phyloP scores from a whole-genome alignment of 2,113 vertebrate species.

The Seriola dumerili region DNA sequence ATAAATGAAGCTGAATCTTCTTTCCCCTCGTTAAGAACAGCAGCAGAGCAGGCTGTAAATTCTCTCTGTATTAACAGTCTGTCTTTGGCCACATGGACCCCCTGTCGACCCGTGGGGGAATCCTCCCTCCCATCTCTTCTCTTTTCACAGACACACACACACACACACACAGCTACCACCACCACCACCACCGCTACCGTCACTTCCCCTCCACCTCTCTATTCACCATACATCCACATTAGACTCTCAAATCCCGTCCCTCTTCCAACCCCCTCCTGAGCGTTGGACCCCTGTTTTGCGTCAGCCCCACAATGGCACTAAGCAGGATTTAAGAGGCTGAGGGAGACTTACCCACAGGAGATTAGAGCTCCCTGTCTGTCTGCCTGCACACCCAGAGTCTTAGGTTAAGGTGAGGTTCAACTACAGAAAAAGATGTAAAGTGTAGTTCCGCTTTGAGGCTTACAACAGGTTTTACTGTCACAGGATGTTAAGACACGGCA shows the following conservation, averaged over 20 bases:
- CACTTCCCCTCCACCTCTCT: slow-evolving; percentile 46
- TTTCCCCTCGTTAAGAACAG: slow-evolving; percentile 46
- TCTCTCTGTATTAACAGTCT: slow-evolving; percentile 70
- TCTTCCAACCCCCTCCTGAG: slow-evolving; percentile 47
- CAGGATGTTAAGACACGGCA: neutral
- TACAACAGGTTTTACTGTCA: slow-evolving; percentile 25
- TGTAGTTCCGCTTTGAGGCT: slow-evolving; percentile 1
- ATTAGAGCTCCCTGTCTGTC: slow-evolving; percentile 77
- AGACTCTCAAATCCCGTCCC: slow-evolving; percentile 63
- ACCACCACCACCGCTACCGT: neutral
- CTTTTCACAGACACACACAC: slow-evolving; percentile 18
- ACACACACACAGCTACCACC: slow-evolving; percentile 11
- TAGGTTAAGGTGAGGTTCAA: slow-evolving; percentile 73
- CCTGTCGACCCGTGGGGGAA: slow-evolving; percentile 59
- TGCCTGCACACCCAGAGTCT: slow-evolving; percentile 52
- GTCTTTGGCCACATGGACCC: slow-evolving; percentile 69
- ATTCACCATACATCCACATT: slow-evolving; percentile 54
- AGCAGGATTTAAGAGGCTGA: slow-evolving; percentile 82
- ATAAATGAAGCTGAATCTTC: slow-evolving; percentile 66
- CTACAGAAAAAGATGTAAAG: slow-evolving; percentile 61
- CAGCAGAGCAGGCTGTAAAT: slow-evolving; percentile 56
- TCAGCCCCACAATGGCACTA: slow-evolving; percentile 80
- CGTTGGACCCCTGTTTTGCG: slow-evolving; percentile 69
- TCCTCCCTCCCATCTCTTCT: slow-evolving; percentile 33
- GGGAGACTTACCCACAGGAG: slow-evolving; percentile 78